These are phyloP conservation scores for Chymomyza amoena DNA, from an alignment of 2,888 invertebrate species.

Conservation along the genomic window DNA sequence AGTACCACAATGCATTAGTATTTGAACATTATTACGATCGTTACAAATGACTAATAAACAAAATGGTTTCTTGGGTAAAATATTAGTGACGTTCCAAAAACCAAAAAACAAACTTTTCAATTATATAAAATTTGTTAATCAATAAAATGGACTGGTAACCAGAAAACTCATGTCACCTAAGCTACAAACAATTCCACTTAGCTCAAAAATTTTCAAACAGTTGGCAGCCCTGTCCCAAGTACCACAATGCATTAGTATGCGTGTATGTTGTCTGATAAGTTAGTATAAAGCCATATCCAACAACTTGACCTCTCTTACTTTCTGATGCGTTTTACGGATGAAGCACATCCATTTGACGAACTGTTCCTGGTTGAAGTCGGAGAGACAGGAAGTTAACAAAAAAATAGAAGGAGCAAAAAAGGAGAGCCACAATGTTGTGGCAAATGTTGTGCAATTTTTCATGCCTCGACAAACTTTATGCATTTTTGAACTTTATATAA, in stretches of 20 bases:
- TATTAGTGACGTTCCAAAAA: too few species aligned
- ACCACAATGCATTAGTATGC: neutral
- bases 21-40: too few species aligned
- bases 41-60: too few species aligned
- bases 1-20: neutral
- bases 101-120: too few species aligned
- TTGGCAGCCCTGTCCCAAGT: neutral
- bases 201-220: neutral
- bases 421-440: neutral
- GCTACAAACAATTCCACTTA: neutral
- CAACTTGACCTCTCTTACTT: conserved; percentile 6
- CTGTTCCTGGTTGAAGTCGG: neutral
- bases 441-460: conserved; percentile 36
- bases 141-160: too few species aligned
- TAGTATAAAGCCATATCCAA: conserved; percentile 19
- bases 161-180: neutral
- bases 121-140: too few species aligned
- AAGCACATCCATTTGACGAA: neutral
- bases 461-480: conserved; percentile 40
- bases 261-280: conserved; percentile 27
- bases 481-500: conserved; percentile 38
- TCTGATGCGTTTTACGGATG: neutral
- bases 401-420: conserved; percentile 22
- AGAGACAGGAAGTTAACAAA: conserved; percentile 9
- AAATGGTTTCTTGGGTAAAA: too few species aligned